These are phyloP conservation scores for Poecilia latipinna DNA, from an alignment of 2,113 vertebrate genomes.

Conservation along the genomic window DNA sequence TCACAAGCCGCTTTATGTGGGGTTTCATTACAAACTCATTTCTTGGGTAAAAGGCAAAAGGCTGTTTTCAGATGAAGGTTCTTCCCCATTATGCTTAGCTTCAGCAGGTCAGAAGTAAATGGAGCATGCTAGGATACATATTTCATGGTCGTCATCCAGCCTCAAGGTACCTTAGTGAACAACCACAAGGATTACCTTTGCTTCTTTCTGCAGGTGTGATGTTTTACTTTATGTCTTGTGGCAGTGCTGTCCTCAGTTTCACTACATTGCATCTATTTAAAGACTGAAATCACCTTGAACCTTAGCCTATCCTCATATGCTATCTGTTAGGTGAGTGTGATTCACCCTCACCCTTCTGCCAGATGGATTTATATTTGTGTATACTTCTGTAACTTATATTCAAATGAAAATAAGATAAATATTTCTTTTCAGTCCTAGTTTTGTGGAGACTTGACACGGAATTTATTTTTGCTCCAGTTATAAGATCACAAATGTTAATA, in stretches of 20 bases:
- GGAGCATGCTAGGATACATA: background rate
- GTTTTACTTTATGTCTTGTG: background rate
- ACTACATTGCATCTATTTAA: background rate
- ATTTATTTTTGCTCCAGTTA: no score
- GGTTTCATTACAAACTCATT: conserved; percentile 11
- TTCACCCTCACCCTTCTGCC: conserved; percentile 3
- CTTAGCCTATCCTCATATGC: background rate
- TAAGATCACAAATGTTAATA: no score
- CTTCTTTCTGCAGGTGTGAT: background rate
- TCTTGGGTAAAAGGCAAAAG: conserved; percentile 23
- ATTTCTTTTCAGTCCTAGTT: no score
- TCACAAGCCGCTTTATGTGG: conserved; percentile 14
- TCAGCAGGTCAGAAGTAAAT: background rate
- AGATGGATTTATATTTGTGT: background rate
- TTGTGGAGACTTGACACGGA: no score
- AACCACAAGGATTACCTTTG: background rate
- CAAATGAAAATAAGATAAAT: no score
- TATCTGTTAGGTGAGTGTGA: background rate
- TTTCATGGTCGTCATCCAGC: background rate
- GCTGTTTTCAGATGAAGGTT: conserved; percentile 12
- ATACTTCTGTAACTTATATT: no score
- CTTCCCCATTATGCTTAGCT: background rate
- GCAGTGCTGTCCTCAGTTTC: background rate
- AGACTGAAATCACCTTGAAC: background rate
- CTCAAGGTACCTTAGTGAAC: background rate